Conservation (phyloP, 1,140 invertebrate genomes). For the Elymnias hypermnestra region DNA sequence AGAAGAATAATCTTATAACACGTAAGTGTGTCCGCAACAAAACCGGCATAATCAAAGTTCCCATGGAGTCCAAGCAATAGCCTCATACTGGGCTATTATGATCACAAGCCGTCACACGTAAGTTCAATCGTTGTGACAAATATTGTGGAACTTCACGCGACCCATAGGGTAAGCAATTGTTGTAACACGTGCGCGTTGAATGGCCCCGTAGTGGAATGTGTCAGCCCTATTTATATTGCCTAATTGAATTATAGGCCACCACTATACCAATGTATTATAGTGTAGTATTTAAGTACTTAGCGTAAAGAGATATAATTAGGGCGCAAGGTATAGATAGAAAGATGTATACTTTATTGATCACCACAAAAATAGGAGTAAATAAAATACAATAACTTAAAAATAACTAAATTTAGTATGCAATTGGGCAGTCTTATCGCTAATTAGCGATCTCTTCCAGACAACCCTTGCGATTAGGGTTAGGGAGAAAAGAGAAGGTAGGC, state of each 20-base stretch:
- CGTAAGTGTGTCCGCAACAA: neutral
- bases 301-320: too few species aligned
- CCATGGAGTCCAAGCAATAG: slow-evolving; percentile 17
- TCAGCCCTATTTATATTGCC: slow-evolving; percentile 48
- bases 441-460: too few species aligned
- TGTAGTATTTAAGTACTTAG: too few species aligned
- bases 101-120: slow-evolving; percentile 48
- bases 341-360: too few species aligned
- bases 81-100: slow-evolving; percentile 59
- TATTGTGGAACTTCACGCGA: slow-evolving; percentile 56
- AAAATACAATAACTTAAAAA: too few species aligned
- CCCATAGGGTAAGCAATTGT: slow-evolving; percentile 59
- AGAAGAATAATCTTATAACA: neutral
- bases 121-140: slow-evolving; percentile 48
- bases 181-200: slow-evolving; percentile 57
- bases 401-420: too few species aligned
- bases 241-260: slow-evolving; percentile 63
- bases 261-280: too few species aligned
- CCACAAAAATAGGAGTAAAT: too few species aligned
- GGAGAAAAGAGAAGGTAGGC: too few species aligned
- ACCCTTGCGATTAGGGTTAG: too few species aligned
- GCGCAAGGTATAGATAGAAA: too few species aligned
- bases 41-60: slow-evolving; percentile 22
- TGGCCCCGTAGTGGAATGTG: slow-evolving; percentile 45
- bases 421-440: too few species aligned